These are phyloP conservation scores for Oegoconia quadripuncta DNA, from an alignment of 2,888 invertebrate species.

Conservation along the genomic window DNA sequence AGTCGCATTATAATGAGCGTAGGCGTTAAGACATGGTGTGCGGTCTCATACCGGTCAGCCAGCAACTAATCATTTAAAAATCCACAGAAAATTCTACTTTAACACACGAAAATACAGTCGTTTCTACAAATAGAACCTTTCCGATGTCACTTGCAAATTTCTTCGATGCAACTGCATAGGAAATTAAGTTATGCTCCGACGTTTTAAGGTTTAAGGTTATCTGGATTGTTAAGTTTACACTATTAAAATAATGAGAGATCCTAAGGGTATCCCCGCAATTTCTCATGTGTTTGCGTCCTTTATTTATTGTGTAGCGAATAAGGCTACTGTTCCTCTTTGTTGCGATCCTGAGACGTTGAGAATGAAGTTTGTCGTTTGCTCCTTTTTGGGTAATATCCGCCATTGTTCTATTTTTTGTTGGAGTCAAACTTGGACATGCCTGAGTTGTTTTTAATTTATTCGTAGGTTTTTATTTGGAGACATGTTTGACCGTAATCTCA, in stretches of 20 bases:
- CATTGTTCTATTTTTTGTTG: constrained; percentile 4
- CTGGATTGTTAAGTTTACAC: constrained; percentile 38
- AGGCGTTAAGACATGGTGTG: constrained; percentile 62
- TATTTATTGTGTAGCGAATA: constrained; percentile 67
- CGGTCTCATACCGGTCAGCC: constrained; percentile 56
- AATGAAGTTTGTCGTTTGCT: constrained; percentile 35
- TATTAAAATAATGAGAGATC: constrained; percentile 73
- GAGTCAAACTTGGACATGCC: not conserved
- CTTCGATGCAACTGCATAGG: constrained; percentile 13
- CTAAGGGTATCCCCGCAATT: constrained; percentile 68
- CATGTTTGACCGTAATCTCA: too few relatives aligned
- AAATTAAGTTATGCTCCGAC: constrained; percentile 30
- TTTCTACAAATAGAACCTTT: constrained; percentile 18
- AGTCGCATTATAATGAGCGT: constrained; percentile 54
- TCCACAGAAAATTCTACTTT: constrained; percentile 30
- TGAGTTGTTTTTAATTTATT: not conserved
- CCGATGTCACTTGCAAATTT: constrained; percentile 36
- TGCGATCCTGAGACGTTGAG: constrained; percentile 26
- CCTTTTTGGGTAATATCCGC: constrained; percentile 9
- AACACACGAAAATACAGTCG: constrained; percentile 20
- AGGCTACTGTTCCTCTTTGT: constrained; percentile 61
- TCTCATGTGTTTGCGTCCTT: constrained; percentile 67
- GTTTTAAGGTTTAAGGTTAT: constrained; percentile 29
- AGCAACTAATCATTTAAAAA: constrained; percentile 24
- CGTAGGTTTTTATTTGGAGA: not conserved